These are phyloP conservation scores for Takifugu ocellatus DNA, from an alignment of 2,797 vertebrate species.

Conservation along the genomic window DNA sequence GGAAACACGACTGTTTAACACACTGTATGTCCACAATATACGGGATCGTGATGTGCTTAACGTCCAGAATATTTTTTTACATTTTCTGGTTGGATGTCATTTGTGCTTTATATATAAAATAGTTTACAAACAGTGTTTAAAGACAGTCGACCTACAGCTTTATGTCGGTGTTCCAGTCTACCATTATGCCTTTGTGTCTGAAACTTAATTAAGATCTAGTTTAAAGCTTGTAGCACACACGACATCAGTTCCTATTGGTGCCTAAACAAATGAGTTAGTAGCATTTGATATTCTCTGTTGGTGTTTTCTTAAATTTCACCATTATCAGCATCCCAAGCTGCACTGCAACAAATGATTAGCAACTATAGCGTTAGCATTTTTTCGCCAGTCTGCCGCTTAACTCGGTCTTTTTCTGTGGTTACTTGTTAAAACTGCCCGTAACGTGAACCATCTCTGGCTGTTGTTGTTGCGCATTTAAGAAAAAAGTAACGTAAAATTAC, in stretches of 20 bases:
- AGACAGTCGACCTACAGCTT: conserved; percentile 3
- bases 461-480: conserved; percentile 19
- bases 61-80: conserved; percentile 24
- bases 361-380: neutral
- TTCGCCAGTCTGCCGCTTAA: neutral
- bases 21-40: conserved; percentile 18
- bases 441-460: conserved; percentile 7
- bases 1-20: conserved; percentile 26
- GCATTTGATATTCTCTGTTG: conserved; percentile 33
- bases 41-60: neutral
- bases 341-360: neutral
- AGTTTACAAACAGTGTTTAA: conserved; percentile 16
- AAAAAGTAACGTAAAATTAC: too few relatives aligned
- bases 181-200: conserved; percentile 49
- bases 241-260: conserved; percentile 16
- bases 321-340: neutral
- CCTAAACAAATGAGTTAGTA: conserved; percentile 22
- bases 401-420: conserved; percentile 1
- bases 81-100: conserved; percentile 10
- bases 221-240: conserved; percentile 37
- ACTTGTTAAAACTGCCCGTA: conserved; percentile 1
- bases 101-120: conserved; percentile 5
- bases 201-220: conserved; percentile 23
- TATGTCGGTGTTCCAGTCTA: conserved; percentile 17
- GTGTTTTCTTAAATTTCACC: conserved; percentile 12